phyloP scores from a whole-genome alignment of 2,113 vertebrate species.

The Platysteira castanea region DNA sequence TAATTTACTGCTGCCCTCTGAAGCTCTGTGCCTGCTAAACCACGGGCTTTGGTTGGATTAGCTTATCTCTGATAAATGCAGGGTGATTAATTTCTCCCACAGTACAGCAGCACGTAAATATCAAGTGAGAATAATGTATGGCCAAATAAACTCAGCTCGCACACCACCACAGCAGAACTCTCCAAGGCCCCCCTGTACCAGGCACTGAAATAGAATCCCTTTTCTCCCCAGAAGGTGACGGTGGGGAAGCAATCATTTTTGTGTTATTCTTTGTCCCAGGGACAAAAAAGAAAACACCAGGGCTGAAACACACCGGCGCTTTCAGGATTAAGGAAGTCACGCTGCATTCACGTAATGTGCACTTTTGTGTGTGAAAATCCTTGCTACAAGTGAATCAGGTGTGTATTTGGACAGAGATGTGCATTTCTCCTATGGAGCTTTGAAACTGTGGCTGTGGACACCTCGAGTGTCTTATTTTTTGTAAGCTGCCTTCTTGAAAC shows the following conservation, averaged over 20 bases:
- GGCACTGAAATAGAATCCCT: background rate
- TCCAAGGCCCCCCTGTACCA: background rate
- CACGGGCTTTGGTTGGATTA: background rate
- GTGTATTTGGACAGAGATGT: background rate
- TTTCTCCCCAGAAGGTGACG: background rate
- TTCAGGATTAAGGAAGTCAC: background rate
- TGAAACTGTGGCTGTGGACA: background rate
- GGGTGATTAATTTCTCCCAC: conserved; percentile 39
- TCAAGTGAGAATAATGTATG: conserved; percentile 15
- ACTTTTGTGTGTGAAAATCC: background rate
- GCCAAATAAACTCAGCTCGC: conserved; percentile 16
- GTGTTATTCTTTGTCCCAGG: background rate
- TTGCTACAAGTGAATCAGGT: background rate
- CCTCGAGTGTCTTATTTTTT: fast-evolving
- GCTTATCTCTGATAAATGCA: conserved; percentile 11
- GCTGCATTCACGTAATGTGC: background rate
- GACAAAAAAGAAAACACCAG: background rate
- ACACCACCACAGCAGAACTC: background rate
- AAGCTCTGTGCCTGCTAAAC: conserved; percentile 10
- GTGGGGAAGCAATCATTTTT: background rate
- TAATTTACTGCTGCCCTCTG: conserved; percentile 40
- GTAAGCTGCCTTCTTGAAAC: background rate
- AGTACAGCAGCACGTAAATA: background rate
- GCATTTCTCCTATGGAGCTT: background rate
- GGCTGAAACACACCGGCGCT: fast-evolving